Percentiles rank a stretch among this genome's conserved stretches.
Evolutionary conservation across 1,140 invertebrate genomes (phyloP).

Genomic region (Drosophila oshimai): DNA sequence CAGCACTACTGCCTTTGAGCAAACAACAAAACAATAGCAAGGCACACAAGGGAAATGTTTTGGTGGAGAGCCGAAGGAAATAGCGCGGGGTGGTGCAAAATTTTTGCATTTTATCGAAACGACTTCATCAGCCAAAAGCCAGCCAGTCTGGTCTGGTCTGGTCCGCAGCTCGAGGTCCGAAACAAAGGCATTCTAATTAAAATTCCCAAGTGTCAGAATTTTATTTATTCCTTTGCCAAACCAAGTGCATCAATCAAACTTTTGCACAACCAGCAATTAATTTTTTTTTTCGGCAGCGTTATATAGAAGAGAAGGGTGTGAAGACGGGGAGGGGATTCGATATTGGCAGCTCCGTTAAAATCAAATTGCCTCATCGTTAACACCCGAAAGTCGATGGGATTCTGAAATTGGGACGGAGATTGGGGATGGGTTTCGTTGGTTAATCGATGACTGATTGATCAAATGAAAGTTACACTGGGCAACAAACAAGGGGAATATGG

Average conservation of each 20-base stretch:
- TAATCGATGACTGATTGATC: conserved; percentile 60
- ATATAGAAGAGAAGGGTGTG: not conserved
- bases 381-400: conserved; percentile 50
- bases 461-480: conserved; percentile 15
- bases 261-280: conserved; percentile 55
- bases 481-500: not conserved
- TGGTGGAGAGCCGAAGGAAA: not conserved
- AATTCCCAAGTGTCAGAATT: conserved; percentile 55
- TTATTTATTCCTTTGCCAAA: conserved; percentile 46
- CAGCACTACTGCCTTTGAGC: not conserved
- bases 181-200: conserved; percentile 73
- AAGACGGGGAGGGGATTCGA: not conserved
- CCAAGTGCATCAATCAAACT: conserved; percentile 66
- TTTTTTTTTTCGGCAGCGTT: conserved; percentile 19
- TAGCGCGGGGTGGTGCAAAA: not conserved
- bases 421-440: conserved; percentile 10
- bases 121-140: conserved; percentile 46
- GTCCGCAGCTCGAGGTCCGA: not conserved
- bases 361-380: conserved; percentile 52
- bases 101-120: conserved; percentile 52
- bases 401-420: conserved; percentile 23
- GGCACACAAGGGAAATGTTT: not conserved
- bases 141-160: conserved; percentile 5
- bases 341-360: conserved; percentile 23
- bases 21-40: not conserved